These are phyloP conservation scores for Psittacula cyanocephala DNA, from an alignment of 2,113 vertebrate species.

Conservation along the genomic window DNA sequence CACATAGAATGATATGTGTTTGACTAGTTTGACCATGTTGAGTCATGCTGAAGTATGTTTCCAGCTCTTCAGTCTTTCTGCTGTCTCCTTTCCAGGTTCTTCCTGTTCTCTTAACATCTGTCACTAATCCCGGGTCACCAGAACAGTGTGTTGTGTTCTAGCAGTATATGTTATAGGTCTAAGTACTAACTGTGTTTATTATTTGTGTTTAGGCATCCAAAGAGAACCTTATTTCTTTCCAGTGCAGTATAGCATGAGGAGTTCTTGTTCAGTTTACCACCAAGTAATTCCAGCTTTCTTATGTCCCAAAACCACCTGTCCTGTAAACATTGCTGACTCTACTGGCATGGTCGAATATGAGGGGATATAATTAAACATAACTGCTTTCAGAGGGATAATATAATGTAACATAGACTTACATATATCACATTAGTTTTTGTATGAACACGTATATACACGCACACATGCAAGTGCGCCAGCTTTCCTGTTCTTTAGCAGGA, in stretches of 20 bases:
- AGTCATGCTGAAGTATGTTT: background rate
- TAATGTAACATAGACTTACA: background rate
- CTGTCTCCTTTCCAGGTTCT: background rate
- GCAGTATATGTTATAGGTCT: background rate
- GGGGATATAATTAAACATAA: background rate
- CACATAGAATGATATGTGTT: background rate
- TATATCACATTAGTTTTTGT: background rate
- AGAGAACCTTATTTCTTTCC: background rate
- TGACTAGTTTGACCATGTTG: background rate
- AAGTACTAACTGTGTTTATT: background rate
- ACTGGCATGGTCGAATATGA: background rate
- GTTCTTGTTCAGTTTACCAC: background rate
- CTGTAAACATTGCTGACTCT: background rate
- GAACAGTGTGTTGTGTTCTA: background rate
- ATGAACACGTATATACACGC: no score
- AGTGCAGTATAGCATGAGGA: background rate
- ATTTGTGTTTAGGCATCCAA: background rate
- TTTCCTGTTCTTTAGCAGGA: background rate
- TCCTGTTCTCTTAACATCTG: background rate
- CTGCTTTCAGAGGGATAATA: background rate
- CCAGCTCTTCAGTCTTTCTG: background rate
- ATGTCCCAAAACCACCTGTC: background rate
- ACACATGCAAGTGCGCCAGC: fast-evolving
- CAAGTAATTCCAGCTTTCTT: background rate
- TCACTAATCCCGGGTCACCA: background rate